Evolutionary conservation across 1,140 invertebrate species (phyloP).

Genomic region (Euura lappo): DNA sequence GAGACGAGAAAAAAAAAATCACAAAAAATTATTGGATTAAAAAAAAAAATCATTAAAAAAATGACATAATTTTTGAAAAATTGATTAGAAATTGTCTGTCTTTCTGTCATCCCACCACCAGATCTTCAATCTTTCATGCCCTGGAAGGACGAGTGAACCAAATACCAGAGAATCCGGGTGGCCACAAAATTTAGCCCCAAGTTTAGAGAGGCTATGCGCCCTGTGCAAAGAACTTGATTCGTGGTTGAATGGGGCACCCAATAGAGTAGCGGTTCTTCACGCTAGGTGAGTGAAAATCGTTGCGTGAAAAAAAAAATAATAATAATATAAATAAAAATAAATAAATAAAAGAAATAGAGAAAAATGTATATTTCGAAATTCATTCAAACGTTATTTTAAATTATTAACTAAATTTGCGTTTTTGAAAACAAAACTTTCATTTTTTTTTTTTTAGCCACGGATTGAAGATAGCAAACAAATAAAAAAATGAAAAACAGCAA

Average conservation of each 20-base stretch:
- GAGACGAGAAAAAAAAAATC: not conserved
- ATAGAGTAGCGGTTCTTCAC: conserved; percentile 85
- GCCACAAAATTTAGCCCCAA: conserved; percentile 85
- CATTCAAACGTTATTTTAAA: too few species aligned
- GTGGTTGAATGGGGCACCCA: conserved; percentile 81
- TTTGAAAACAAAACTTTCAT: too few species aligned
- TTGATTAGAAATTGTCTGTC: not conserved
- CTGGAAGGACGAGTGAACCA: conserved; percentile 60
- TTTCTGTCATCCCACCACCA: conserved; percentile 57
- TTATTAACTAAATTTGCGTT: too few species aligned
- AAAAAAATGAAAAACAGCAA: too few species aligned
- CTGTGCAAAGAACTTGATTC: conserved; percentile 93
- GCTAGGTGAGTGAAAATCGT: conserved; percentile 71
- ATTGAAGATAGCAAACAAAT: too few species aligned
- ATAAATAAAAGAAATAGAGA: too few species aligned
- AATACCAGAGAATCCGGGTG: conserved; percentile 84
- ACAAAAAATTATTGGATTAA: not conserved
- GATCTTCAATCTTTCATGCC: conserved; percentile 87
- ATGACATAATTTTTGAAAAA: too few species aligned
- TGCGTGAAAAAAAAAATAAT: too few species aligned
- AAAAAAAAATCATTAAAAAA: too few species aligned
- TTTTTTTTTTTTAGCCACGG: too few species aligned
- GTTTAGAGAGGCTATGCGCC: conserved; percentile 86
- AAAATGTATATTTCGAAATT: too few species aligned
- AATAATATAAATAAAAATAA: too few species aligned